Evolutionary conservation across 2,113 vertebrate genomes (phyloP), one percentile per base, ranked within the genome.

Genomic region (Vulpes vulpes): DNA sequence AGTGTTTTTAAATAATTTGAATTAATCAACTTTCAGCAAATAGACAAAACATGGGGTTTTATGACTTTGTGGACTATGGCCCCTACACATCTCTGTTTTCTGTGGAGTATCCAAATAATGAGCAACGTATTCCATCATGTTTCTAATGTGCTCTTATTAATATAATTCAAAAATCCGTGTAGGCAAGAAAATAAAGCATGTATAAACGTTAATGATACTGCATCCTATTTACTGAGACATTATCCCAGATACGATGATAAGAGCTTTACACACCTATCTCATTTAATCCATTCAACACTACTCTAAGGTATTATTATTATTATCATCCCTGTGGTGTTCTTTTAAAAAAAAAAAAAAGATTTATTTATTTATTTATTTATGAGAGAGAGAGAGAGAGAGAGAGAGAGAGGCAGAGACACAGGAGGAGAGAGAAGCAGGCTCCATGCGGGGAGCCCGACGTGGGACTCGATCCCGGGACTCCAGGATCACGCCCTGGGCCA

Each of bases 1-100:
- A 89, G 1, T 65, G 15, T 78, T 95, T 97, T 93, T 57, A 80
- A 76, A 86, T 95, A 59, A 82, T 43, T 67, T 85, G 51, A 94
- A 87, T 82, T 55, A 83, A 59, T 88, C 49, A 76, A 53, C 49
- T 87, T 84, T 92, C 38, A 69, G 71, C 49, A 81, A 87, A 79
- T 12, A 95, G 59, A 88, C 25, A 86, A 67, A 94, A 62, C 49
- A 22, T 9, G 62, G 84, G 64, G 3, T 94, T 93, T 93, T 84
- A 19, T 76, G 83, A 89, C 25, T 85, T 76, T 80, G 22, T 82
- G 86, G 57, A 60, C 27, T 25, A 43, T n/a, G 43, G 38, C 11
- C 49, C 7, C 25, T 27, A 38, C n/a, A 78, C n/a, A 78, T 73
- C 23, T 65, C 78, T 73, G 38, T 73, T 96, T 93, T 91, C 85